A percentile compares a stretch with the other conserved stretches of the same genome.
Conservation (phyloP, 2,113 vertebrate genomes). For the Sylvia atricapilla region DNA sequence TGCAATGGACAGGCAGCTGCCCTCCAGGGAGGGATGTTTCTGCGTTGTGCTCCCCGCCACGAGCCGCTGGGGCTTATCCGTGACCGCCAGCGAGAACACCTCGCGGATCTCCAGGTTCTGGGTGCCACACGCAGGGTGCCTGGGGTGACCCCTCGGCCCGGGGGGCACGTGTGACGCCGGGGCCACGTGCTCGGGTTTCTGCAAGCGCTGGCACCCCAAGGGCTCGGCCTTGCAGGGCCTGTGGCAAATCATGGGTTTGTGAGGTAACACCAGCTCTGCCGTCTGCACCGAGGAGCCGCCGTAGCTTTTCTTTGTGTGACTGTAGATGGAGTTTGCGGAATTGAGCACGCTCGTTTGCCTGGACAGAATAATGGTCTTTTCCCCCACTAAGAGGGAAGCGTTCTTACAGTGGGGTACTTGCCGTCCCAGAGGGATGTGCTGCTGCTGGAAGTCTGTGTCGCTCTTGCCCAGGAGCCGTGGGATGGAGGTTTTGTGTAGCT, state of each 20-base stretch:
- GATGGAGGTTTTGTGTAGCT: conserved; percentile 70
- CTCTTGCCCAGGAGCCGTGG: conserved; percentile 68
- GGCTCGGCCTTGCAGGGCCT: conserved; percentile 74
- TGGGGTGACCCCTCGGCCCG: conserved; percentile 59
- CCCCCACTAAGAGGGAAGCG: conserved; percentile 74
- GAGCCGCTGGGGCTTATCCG: conserved; percentile 71
- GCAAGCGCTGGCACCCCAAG: conserved; percentile 66
- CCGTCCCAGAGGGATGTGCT: conserved; percentile 73
- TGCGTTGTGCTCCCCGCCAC: conserved; percentile 18
- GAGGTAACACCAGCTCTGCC: conserved; percentile 78
- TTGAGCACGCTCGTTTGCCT: conserved; percentile 79
- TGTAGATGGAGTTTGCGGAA: conserved; percentile 81
- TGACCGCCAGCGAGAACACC: conserved; percentile 81
- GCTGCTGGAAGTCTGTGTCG: conserved; percentile 76
- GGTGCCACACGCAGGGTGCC: conserved; percentile 75
- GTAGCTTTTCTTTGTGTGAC: conserved; percentile 81
- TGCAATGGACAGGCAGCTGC: conserved; percentile 88
- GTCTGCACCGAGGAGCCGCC: conserved; percentile 73
- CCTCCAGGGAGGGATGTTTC: conserved; percentile 68
- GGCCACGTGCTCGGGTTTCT: conserved; percentile 63
- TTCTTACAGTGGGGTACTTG: conserved; percentile 78
- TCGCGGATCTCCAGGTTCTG: conserved; percentile 82
- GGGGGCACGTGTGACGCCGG: conserved; percentile 41
- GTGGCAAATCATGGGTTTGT: conserved; percentile 74
- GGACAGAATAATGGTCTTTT: conserved; percentile 79